Evolutionary conservation across 1,140 invertebrate genomes (phyloP).

Genomic region (Diprion similis): DNA sequence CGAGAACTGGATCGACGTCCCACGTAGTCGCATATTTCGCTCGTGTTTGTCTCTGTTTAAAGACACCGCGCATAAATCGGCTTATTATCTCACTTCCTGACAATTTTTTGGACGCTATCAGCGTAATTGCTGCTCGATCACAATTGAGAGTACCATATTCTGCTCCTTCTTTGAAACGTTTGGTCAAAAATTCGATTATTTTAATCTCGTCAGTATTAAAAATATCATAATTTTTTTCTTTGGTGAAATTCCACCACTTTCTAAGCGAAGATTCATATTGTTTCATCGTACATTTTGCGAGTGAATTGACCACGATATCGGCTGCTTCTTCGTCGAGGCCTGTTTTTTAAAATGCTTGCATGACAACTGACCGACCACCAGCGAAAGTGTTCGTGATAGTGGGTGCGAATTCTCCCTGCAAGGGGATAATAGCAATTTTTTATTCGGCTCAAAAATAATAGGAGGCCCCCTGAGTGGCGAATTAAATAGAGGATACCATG

Average conservation of each 20-base stretch:
- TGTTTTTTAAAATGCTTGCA: constrained; percentile 3
- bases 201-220: constrained; percentile 10
- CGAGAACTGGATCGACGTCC: constrained; percentile 17
- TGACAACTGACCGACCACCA: constrained; percentile 17
- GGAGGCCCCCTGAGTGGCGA: constrained; percentile 5
- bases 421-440: constrained; percentile 19
- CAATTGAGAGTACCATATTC: constrained; percentile 22
- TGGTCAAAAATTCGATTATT: background rate
- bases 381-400: constrained; percentile 10
- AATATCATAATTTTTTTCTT: background rate
- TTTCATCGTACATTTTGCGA: constrained; percentile 14
- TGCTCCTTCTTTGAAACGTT: constrained; percentile 16
- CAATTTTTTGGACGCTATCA: constrained; percentile 9
- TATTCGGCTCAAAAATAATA: constrained; percentile 10
- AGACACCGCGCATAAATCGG: constrained; percentile 16
- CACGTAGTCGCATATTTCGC: constrained; percentile 22
- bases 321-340: background rate
- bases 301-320: constrained; percentile 9
- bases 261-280: constrained; percentile 10
- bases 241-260: constrained; percentile 12
- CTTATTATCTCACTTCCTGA: constrained; percentile 7
- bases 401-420: constrained; percentile 19
- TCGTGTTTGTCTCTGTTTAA: background rate
- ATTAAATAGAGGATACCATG: constrained; percentile 24
- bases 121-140: constrained; percentile 17